phyloP scores from a whole-genome alignment of 2,888 invertebrate genomes.

The Saturnia japonica region DNA sequence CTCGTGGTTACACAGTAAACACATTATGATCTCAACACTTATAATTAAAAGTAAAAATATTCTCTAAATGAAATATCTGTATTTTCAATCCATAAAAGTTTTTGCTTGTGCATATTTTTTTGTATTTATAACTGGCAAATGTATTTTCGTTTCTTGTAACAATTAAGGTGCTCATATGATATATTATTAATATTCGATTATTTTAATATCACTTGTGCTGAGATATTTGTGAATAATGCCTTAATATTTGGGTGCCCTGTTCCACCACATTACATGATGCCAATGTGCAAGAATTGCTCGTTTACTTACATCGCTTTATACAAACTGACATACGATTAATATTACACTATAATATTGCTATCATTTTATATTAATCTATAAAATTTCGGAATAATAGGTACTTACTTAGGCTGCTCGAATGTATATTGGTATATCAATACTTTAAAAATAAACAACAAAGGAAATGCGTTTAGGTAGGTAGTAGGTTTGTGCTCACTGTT shows the following conservation, averaged over 20 bases:
- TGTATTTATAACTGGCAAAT: slow-evolving; percentile 67
- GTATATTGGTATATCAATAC: slow-evolving; percentile 26
- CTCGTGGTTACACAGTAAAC: slow-evolving; percentile 88
- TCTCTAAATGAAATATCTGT: slow-evolving; percentile 80
- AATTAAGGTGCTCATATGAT: slow-evolving; percentile 63
- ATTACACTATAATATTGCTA: slow-evolving; percentile 82
- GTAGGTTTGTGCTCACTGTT: slow-evolving; percentile 23
- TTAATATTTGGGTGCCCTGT: slow-evolving; percentile 70
- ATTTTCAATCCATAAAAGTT: slow-evolving; percentile 67
- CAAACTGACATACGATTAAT: slow-evolving; percentile 80
- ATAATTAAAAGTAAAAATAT: slow-evolving; percentile 86
- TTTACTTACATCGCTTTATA: slow-evolving; percentile 73
- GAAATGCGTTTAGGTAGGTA: slow-evolving; percentile 17
- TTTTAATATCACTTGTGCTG: slow-evolving; percentile 70
- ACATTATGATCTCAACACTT: slow-evolving; percentile 86
- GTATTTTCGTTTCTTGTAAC: slow-evolving; percentile 42
- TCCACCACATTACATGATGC: slow-evolving; percentile 65
- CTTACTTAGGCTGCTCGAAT: slow-evolving; percentile 48
- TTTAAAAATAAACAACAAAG: slow-evolving; percentile 27
- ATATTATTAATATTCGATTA: slow-evolving; percentile 60
- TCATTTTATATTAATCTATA: slow-evolving; percentile 81
- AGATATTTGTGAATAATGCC: slow-evolving; percentile 74
- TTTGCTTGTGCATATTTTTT: slow-evolving; percentile 78
- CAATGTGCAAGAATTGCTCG: slow-evolving; percentile 71
- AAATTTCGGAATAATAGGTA: slow-evolving; percentile 67